Conservation (phyloP, 2,797 vertebrate genomes). For the Crypturellus tataupa region DNA sequence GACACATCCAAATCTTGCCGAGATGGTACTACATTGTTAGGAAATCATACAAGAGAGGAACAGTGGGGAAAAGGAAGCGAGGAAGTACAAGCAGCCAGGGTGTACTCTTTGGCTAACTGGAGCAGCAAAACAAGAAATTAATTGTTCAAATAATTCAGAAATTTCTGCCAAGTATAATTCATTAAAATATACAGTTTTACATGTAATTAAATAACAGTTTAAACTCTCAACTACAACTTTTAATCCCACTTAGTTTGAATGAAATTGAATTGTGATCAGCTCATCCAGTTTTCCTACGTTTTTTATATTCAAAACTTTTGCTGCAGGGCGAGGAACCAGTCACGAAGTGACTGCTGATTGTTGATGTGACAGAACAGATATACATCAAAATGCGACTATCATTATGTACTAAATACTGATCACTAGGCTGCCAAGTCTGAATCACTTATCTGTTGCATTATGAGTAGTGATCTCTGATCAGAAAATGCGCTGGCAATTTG, state of each 20-base stretch:
- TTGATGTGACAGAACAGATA: not conserved
- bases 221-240: not conserved
- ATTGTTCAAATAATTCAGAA: not conserved
- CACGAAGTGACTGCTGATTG: not conserved
- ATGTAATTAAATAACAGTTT: not conserved
- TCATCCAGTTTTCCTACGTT: not conserved
- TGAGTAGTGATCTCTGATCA: constrained; percentile 34
- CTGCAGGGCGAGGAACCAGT: not conserved
- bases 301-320: not conserved
- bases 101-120: not conserved
- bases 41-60: not conserved
- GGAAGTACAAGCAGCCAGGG: not conserved
- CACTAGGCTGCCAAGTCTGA: constrained; percentile 1
- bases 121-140: not conserved
- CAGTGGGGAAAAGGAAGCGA: not conserved
- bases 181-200: not conserved
- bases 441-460: constrained; percentile 22
- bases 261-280: not conserved
- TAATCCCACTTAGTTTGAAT: not conserved
- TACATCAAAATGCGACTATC: not conserved
- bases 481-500: constrained; percentile 30
- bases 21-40: not conserved
- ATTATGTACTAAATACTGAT: constrained; percentile 12
- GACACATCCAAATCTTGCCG: not conserved
- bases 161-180: not conserved